Percentiles rank a stretch among this genome's conserved stretches.
Evolutionary conservation across 2,113 vertebrate species (phyloP).

Genomic region (Pristiophorus japonicus): DNA sequence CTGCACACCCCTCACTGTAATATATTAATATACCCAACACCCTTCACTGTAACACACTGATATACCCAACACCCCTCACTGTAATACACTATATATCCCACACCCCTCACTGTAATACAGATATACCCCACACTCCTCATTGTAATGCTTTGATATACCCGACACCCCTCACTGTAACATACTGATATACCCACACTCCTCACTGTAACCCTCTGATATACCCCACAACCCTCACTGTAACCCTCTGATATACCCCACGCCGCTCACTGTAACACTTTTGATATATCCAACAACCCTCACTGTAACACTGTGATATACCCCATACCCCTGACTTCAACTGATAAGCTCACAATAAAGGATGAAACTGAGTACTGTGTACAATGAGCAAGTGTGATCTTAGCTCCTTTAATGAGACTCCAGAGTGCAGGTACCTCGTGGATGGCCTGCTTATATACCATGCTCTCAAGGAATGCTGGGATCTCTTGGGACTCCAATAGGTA

Average conservation of each 20-base stretch:
- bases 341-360: no score
- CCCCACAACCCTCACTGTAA: background rate
- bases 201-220: background rate
- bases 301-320: background rate
- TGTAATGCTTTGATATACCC: background rate
- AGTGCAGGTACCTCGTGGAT: no score
- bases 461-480: no score
- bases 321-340: background rate
- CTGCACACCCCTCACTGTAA: background rate
- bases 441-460: no score
- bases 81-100: no score
- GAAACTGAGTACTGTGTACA: no score
- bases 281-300: background rate
- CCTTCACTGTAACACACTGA: background rate
- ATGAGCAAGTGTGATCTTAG: no score
- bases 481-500: no score
- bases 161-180: background rate
- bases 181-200: background rate
- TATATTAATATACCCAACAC: background rate
- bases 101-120: no score
- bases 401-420: no score
- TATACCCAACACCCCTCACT: background rate
- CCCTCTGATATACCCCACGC: no score
- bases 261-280: background rate
- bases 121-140: background rate